A percentile compares a stretch with the other conserved stretches of the same genome.
Evolutionary conservation across 2,888 invertebrate genomes (phyloP).

Genomic region (Mylabris sibirica): DNA sequence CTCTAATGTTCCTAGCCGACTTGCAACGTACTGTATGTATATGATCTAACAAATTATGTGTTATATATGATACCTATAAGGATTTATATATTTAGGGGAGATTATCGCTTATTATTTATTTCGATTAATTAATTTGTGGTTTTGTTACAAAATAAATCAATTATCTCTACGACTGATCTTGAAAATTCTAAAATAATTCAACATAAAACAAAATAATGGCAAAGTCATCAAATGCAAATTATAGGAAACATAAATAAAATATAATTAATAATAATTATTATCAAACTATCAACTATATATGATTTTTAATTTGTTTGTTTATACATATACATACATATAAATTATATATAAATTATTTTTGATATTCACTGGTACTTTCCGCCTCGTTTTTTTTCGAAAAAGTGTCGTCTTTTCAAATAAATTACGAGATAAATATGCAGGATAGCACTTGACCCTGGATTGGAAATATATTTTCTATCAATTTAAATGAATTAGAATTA

Average conservation of each 20-base stretch:
- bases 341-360: background rate
- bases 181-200: background rate
- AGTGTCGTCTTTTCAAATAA: constrained; percentile 10
- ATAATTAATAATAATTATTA: constrained; percentile 8
- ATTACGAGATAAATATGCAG: background rate
- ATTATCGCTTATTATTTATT: too few relatives aligned
- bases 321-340: too few relatives aligned
- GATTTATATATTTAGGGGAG: too few relatives aligned
- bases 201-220: background rate
- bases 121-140: too few relatives aligned
- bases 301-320: background rate
- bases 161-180: too few relatives aligned
- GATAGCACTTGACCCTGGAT: constrained; percentile 1
- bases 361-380: background rate
- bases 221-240: background rate
- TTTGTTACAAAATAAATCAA: too few relatives aligned
- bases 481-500: background rate
- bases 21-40: too few relatives aligned
- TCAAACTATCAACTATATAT: background rate
- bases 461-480: background rate
- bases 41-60: too few relatives aligned
- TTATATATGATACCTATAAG: too few relatives aligned
- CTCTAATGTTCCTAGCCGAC: too few relatives aligned
- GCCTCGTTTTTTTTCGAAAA: background rate
- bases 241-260: constrained; percentile 1